phyloP scores from a whole-genome alignment of 1,140 invertebrate genomes.

The Protaetia brevitarsis region DNA sequence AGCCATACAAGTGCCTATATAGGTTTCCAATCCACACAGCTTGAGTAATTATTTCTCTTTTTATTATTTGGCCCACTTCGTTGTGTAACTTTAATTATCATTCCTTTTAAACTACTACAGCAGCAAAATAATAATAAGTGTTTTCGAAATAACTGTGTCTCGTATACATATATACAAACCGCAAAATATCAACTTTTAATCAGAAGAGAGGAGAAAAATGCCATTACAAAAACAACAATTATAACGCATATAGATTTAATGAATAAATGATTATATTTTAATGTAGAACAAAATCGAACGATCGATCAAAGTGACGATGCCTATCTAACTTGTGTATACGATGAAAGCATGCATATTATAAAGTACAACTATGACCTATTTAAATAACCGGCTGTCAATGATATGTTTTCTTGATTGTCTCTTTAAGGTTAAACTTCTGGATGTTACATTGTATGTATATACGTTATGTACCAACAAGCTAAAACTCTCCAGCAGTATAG shows the following conservation, averaged over 20 bases:
- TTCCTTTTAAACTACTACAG: conserved; percentile 3
- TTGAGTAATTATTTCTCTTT: conserved; percentile 1
- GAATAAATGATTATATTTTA: too few species aligned
- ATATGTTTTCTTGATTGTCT: neutral
- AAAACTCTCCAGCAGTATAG: too few species aligned
- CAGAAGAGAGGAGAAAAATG: neutral
- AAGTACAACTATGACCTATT: neutral
- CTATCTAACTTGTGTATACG: too few species aligned
- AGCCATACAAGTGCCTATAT: too few species aligned
- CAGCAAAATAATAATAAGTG: neutral
- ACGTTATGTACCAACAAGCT: too few species aligned
- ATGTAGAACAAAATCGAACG: too few species aligned
- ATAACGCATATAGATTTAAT: too few species aligned
- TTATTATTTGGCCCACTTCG: conserved; percentile 12
- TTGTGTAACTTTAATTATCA: conserved; percentile 10
- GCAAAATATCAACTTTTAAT: neutral
- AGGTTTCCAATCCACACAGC: neutral
- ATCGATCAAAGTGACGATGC: too few species aligned
- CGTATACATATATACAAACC: neutral
- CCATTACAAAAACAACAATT: neutral
- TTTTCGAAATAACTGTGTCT: conserved; percentile 1
- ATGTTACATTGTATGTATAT: neutral
- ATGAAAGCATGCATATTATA: neutral
- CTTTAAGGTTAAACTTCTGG: neutral
- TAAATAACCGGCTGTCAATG: neutral